phyloP scores from a whole-genome alignment of 1,140 invertebrate species.

The Elysia chlorotica region DNA sequence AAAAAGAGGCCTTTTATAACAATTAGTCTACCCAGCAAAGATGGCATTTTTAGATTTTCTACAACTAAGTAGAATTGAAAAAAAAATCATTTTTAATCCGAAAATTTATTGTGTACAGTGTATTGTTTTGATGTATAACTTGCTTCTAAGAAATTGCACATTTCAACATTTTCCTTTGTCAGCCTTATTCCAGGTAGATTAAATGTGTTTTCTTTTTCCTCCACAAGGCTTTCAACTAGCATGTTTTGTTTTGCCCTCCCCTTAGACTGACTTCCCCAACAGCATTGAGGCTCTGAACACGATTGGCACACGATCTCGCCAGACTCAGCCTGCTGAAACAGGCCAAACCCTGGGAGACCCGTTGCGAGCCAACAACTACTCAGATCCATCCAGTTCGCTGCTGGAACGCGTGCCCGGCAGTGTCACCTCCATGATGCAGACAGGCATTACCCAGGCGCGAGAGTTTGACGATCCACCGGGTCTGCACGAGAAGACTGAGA shows the following conservation, averaged over 20 bases:
- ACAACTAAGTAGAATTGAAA: too few species aligned
- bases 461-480: conserved; percentile 94
- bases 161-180: too few species aligned
- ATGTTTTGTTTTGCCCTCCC: conserved; percentile 13
- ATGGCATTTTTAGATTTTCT: too few species aligned
- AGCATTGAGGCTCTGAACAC: conserved; percentile 81
- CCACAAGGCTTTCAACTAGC: not conserved
- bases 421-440: conserved; percentile 85
- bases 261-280: conserved; percentile 75
- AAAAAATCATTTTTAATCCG: too few species aligned
- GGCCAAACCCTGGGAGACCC: conserved; percentile 34
- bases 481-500: conserved; percentile 94
- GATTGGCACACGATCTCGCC: conserved; percentile 74
- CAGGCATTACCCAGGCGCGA: conserved; percentile 82
- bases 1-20: too few species aligned
- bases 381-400: not conserved
- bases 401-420: conserved; percentile 30
- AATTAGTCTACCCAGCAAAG: too few species aligned
- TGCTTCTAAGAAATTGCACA: too few species aligned
- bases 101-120: too few species aligned
- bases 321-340: conserved; percentile 66
- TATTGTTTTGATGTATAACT: too few species aligned
- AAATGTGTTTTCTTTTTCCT: not conserved
- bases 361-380: conserved; percentile 11
- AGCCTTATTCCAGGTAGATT: too few species aligned